Evolutionary conservation across 2,797 vertebrate genomes (phyloP).

Genomic region (Syncerus caffer): DNA sequence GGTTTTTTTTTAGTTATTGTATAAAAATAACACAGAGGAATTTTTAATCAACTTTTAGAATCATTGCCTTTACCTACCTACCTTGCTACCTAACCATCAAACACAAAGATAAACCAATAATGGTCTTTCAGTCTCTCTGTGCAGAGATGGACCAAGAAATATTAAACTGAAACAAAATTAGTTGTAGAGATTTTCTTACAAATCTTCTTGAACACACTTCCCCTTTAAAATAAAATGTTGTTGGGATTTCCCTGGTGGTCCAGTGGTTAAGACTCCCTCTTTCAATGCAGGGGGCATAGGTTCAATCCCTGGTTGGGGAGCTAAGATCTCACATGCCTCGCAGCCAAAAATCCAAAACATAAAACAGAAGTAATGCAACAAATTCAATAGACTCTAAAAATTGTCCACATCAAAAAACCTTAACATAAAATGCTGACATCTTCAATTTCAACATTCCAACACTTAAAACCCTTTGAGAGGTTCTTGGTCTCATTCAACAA

Average conservation of each 20-base stretch:
- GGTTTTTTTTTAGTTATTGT: neutral
- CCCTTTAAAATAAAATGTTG: constrained; percentile 21
- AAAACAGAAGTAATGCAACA: neutral
- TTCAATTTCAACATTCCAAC: neutral
- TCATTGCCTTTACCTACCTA: neutral
- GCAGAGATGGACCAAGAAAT: neutral
- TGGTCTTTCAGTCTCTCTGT: neutral
- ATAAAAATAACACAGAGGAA: neutral
- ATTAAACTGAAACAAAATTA: neutral
- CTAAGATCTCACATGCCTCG: neutral
- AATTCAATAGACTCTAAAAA: neutral
- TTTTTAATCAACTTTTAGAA: neutral
- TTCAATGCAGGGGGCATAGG: neutral
- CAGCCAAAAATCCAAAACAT: neutral
- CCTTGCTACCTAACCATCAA: neutral
- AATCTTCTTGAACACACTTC: neutral
- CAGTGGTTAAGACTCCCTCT: neutral
- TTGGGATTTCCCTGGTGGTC: neutral
- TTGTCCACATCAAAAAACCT: neutral
- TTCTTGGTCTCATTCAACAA: neutral
- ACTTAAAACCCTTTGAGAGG: neutral
- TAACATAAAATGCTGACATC: neutral
- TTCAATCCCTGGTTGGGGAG: neutral
- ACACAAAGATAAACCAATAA: neutral
- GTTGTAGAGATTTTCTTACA: neutral